These are phyloP conservation scores for Peromyscus eremicus DNA, from an alignment of 2,797 vertebrate species.

Conservation along the genomic window DNA sequence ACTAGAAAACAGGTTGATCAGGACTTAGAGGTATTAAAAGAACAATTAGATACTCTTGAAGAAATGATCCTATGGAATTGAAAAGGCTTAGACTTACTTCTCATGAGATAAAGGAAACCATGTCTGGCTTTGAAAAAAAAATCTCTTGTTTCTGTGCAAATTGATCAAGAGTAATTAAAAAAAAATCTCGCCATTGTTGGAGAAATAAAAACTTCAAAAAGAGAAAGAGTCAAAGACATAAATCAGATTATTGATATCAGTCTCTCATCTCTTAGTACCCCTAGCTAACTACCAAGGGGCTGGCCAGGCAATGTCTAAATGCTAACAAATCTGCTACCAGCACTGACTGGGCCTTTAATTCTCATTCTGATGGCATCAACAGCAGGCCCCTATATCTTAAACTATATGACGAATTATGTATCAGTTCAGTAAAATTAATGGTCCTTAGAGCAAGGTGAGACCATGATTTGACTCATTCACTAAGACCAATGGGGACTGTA, in stretches of 20 bases:
- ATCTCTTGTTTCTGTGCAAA: background rate
- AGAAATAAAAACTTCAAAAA: background rate
- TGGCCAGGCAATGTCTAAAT: too few species aligned
- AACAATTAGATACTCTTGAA: too few species aligned
- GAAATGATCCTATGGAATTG: too few species aligned
- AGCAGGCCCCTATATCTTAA: background rate
- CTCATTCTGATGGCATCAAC: background rate
- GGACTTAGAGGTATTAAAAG: too few species aligned
- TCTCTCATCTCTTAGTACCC: too few species aligned
- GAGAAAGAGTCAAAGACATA: background rate
- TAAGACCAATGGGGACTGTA: background rate
- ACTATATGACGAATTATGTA: background rate
- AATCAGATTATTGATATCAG: too few species aligned
- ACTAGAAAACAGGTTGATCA: too few species aligned
- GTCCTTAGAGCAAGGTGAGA: background rate
- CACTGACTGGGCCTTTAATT: background rate
- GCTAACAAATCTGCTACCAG: too few species aligned
- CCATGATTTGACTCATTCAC: background rate
- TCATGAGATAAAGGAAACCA: background rate
- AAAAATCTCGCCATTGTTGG: background rate
- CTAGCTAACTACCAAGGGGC: too few species aligned
- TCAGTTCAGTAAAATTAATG: background rate
- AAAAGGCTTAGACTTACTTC: too few species aligned
- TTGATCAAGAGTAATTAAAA: background rate
- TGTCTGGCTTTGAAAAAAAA: background rate